Conservation (phyloP, 1,140 invertebrate species). For the Aradophagus sp. region DNA sequence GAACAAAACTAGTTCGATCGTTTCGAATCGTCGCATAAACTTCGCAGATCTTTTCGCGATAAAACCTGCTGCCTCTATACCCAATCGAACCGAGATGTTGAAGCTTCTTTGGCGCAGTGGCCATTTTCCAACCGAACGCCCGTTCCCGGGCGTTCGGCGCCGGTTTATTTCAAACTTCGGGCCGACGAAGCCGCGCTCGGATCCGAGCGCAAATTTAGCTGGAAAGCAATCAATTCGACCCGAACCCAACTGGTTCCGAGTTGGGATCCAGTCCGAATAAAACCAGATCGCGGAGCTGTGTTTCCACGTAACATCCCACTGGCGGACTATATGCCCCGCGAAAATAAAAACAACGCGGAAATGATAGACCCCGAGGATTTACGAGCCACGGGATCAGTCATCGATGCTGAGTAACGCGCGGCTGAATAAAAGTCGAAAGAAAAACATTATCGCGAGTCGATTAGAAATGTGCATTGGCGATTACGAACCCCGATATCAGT, state of each 20-base stretch:
- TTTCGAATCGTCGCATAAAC: slow-evolving; percentile 40
- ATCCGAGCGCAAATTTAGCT: slow-evolving; percentile 13
- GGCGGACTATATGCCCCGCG: slow-evolving; percentile 38
- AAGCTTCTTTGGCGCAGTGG: slow-evolving; percentile 1
- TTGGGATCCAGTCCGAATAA: slow-evolving; percentile 40
- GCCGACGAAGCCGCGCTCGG: not conserved
- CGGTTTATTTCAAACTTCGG: not conserved
- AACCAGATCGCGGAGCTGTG: slow-evolving; percentile 40
- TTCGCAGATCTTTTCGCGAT: slow-evolving; percentile 24
- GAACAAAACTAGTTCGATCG: slow-evolving; percentile 54
- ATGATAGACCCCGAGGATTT: slow-evolving; percentile 53
- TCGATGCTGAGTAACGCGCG: slow-evolving; percentile 52
- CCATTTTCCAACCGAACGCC: no score
- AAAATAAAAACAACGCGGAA: slow-evolving; percentile 58
- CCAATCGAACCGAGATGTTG: slow-evolving; percentile 6
- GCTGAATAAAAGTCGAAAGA: slow-evolving; percentile 46
- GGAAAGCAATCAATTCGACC: slow-evolving; percentile 39
- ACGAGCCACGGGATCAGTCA: slow-evolving; percentile 52
- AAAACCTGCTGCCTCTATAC: slow-evolving; percentile 35
- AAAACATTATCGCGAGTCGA: slow-evolving; percentile 48
- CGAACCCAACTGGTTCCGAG: slow-evolving; percentile 39
- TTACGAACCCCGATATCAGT: slow-evolving; percentile 37
- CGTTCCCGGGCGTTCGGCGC: no score
- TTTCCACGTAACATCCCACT: slow-evolving; percentile 45
- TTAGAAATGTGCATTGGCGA: slow-evolving; percentile 51